Percentiles rank a stretch among this genome's conserved stretches.
Evolutionary conservation across 2,888 invertebrate species (phyloP).

Genomic region (Serrognathus titanus): DNA sequence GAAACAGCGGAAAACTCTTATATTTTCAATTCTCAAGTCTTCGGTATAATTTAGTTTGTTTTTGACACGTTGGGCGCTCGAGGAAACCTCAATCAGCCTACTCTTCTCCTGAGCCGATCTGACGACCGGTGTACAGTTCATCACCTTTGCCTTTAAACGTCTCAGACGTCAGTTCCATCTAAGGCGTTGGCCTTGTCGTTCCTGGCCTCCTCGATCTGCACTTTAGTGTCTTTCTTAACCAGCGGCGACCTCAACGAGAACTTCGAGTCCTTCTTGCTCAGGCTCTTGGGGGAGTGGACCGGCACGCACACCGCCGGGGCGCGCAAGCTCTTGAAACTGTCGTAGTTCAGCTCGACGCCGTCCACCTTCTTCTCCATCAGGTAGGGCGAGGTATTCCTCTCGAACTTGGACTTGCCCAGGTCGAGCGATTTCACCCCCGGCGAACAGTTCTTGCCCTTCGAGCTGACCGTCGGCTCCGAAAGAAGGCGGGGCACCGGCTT

Average conservation of each 20-base stretch:
- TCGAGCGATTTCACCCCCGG: conserved; percentile 33
- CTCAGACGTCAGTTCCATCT: conserved; percentile 40
- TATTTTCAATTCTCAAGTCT: too few species aligned
- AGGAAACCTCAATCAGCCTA: too few species aligned
- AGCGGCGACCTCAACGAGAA: conserved; percentile 43
- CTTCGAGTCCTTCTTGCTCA: conserved; percentile 39
- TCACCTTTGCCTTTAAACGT: conserved; percentile 27
- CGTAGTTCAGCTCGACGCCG: conserved; percentile 15
- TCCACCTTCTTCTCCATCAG: conserved; percentile 26
- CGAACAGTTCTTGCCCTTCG: conserved; percentile 29
- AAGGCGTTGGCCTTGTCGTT: conserved; percentile 30
- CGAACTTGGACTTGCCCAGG: conserved; percentile 22
- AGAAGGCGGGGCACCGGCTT: conserved; percentile 43
- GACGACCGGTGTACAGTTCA: too few species aligned
- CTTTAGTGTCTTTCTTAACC: conserved; percentile 36
- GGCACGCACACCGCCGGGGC: conserved; percentile 31
- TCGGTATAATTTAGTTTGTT: too few species aligned
- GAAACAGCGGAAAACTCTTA: too few species aligned
- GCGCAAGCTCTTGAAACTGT: conserved; percentile 30
- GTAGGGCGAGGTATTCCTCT: conserved; percentile 28
- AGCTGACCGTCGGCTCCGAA: conserved; percentile 42
- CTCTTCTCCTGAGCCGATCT: too few species aligned
- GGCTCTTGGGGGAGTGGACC: conserved; percentile 39
- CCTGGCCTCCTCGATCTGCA: conserved; percentile 10
- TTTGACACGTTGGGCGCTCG: too few species aligned